Percentiles rank a stretch among this genome's conserved stretches.
Evolutionary conservation across 2,113 vertebrate genomes (phyloP).

Genomic region (Podarcis muralis): DNA sequence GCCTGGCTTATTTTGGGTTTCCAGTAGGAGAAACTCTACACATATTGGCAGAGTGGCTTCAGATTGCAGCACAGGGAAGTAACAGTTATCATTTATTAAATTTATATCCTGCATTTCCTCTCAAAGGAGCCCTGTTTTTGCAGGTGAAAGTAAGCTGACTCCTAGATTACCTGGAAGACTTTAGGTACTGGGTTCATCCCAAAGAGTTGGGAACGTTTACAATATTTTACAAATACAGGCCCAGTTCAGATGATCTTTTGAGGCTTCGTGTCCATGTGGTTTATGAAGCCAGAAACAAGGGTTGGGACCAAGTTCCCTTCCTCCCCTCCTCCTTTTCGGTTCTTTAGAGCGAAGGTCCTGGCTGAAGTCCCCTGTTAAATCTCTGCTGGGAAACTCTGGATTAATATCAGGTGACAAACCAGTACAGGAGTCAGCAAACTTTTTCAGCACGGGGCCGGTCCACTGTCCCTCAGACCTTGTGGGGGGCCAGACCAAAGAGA

Average conservation of each 20-base stretch:
- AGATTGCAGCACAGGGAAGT: not conserved
- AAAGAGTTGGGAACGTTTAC: not conserved
- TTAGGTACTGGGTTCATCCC: not conserved
- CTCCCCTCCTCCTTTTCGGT: not conserved
- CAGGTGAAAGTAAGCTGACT: not conserved
- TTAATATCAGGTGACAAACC: not conserved
- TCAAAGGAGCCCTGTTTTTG: not conserved
- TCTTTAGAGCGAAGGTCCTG: not conserved
- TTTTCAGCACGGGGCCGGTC: too few relatives aligned
- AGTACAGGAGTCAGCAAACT: too few relatives aligned
- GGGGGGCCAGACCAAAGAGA: too few relatives aligned
- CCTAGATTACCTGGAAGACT: not conserved
- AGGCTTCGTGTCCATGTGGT: not conserved
- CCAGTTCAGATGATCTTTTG: not conserved
- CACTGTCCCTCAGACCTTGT: too few relatives aligned
- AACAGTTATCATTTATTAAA: too few relatives aligned
- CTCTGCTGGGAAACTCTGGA: not conserved
- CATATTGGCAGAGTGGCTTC: not conserved
- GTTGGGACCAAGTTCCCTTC: not conserved
- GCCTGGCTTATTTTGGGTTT: not conserved
- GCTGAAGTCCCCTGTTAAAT: not conserved
- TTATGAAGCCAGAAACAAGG: not conserved
- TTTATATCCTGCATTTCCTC: too few relatives aligned
- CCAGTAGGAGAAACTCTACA: not conserved
- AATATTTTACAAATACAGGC: not conserved